Percentiles rank a stretch among this genome's conserved stretches.
Conservation (phyloP, 2,888 invertebrate species). For the Parasteatoda lunata region DNA sequence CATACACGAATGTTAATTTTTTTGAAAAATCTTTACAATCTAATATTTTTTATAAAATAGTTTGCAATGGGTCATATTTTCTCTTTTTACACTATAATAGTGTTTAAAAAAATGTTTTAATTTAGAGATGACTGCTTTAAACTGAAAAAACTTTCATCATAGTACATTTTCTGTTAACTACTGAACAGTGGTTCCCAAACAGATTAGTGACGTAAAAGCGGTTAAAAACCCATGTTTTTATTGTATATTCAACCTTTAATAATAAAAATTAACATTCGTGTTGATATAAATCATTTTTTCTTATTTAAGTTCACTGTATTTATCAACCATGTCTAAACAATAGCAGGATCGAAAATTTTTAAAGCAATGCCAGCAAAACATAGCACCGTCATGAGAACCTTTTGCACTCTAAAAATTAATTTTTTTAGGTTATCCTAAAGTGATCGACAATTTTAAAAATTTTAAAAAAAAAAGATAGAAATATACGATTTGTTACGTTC, state of each 20-base stretch:
- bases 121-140: background rate
- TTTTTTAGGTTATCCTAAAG: no score
- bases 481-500: no score
- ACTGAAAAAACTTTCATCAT: background rate
- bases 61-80: background rate
- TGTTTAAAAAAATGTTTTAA: background rate
- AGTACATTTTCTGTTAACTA: background rate
- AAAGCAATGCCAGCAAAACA: no score
- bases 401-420: no score
- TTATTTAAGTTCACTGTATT: no score
- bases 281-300: background rate
- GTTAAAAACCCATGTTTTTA: background rate
- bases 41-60: no score
- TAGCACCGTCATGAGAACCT: no score
- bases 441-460: no score
- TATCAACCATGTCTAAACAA: no score
- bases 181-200: conserved; percentile 55
- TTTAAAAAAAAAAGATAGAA: no score
- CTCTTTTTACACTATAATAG: background rate
- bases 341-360: no score
- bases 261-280: conserved; percentile 1
- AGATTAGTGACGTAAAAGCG: background rate
- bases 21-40: background rate
- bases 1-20: conserved; percentile 1
- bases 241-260: background rate